These are phyloP conservation scores for Hedya salicella DNA, from an alignment of 2,888 invertebrate species.

Conservation along the genomic window DNA sequence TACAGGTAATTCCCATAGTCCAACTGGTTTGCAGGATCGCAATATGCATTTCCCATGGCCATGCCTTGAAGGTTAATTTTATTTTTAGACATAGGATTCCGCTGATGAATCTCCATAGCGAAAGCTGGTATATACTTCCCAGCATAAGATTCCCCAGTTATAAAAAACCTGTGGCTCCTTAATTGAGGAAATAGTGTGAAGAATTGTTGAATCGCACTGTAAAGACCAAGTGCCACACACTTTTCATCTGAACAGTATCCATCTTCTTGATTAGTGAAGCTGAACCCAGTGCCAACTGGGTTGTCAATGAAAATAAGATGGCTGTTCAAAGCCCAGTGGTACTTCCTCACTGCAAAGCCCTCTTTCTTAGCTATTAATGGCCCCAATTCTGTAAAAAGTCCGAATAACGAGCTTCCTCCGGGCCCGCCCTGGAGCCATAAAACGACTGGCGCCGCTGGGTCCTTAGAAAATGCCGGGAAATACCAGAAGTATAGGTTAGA, in stretches of 20 bases:
- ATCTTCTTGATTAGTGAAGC: slow-evolving; percentile 82
- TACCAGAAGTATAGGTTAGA: slow-evolving; percentile 88
- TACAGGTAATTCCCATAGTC: slow-evolving; percentile 81
- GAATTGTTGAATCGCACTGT: slow-evolving; percentile 83
- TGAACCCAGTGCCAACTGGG: slow-evolving; percentile 87
- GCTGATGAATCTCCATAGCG: slow-evolving; percentile 79
- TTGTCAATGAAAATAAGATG: slow-evolving; percentile 87
- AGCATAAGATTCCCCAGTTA: slow-evolving; percentile 87
- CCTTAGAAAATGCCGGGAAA: slow-evolving; percentile 81
- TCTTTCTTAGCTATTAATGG: slow-evolving; percentile 78
- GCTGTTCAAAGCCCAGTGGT: slow-evolving; percentile 85
- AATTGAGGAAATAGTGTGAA: slow-evolving; percentile 84
- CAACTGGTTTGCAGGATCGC: slow-evolving; percentile 80
- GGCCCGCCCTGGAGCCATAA: slow-evolving; percentile 87
- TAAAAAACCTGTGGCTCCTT: slow-evolving; percentile 82
- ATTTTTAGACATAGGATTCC: slow-evolving; percentile 60
- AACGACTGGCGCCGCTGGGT: slow-evolving; percentile 74
- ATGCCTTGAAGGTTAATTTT: slow-evolving; percentile 83
- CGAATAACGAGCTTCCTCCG: slow-evolving; percentile 82
- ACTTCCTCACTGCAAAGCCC: slow-evolving; percentile 69
- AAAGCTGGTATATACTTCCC: slow-evolving; percentile 83
- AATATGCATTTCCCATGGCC: slow-evolving; percentile 82
- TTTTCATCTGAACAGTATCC: slow-evolving; percentile 84
- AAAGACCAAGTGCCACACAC: slow-evolving; percentile 83
- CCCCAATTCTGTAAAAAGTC: slow-evolving; percentile 86